Conservation (phyloP, 2,888 invertebrate genomes). For the Chrysomela aeneicollis region DNA sequence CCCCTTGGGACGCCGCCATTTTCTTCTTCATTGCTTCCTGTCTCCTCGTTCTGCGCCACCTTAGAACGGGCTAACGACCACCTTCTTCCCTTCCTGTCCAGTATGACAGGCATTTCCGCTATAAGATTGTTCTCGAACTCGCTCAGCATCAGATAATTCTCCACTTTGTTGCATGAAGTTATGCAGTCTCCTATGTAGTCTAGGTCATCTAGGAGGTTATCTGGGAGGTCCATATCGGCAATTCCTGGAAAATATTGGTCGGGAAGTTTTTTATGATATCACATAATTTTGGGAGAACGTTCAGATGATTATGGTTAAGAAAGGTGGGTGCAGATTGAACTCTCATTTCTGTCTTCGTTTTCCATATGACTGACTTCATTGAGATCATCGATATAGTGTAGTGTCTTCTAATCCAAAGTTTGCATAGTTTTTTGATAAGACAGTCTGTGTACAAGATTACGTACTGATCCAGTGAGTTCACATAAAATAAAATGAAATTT, state of each 20-base stretch:
- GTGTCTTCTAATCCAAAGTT: no score
- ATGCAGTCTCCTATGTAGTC: constrained; percentile 85
- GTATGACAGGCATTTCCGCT: constrained; percentile 77
- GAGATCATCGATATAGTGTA: no score
- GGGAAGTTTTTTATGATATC: no score
- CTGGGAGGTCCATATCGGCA: constrained; percentile 82
- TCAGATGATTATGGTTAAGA: no score
- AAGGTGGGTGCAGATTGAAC: no score
- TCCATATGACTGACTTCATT: no score
- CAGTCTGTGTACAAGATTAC: no score
- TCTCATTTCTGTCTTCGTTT: no score
- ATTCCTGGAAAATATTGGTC: constrained; percentile 68
- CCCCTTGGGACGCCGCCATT: constrained; percentile 61
- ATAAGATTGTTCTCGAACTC: constrained; percentile 87
- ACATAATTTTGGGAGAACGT: no score
- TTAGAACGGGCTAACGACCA: constrained; percentile 74
- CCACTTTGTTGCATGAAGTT: constrained; percentile 86
- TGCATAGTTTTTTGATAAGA: no score
- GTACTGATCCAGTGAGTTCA: no score
- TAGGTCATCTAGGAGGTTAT: constrained; percentile 79
- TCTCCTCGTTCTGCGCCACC: constrained; percentile 59
- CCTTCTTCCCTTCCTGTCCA: constrained; percentile 74
- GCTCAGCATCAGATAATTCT: constrained; percentile 85
- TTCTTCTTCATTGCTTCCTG: constrained; percentile 64
- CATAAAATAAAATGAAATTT: no score